Conservation (phyloP, 2,797 vertebrate species). For the Danio jaintianensis region DNA sequence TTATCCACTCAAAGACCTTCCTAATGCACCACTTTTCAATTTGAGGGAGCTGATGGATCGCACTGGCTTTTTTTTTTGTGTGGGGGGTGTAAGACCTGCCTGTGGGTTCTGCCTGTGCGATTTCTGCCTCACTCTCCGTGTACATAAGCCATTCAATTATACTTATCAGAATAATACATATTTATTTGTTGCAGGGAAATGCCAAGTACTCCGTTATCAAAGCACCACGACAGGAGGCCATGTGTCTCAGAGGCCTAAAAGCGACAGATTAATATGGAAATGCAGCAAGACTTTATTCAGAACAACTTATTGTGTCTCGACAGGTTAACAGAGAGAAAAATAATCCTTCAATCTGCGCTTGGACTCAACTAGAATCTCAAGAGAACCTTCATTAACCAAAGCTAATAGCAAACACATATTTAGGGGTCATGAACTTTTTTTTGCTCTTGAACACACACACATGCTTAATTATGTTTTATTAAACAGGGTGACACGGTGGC, state of each 20-base stretch:
- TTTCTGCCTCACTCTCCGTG: slow-evolving; percentile 46
- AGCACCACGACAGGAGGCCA: slow-evolving; percentile 71
- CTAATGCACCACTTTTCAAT: slow-evolving; percentile 75
- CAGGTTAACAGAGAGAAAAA: slow-evolving; percentile 72
- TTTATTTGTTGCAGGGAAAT: slow-evolving; percentile 79
- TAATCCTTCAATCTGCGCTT: slow-evolving; percentile 75
- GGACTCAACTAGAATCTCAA: slow-evolving; percentile 75
- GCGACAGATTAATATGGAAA: slow-evolving; percentile 81
- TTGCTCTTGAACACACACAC: too few relatives aligned
- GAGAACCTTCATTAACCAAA: slow-evolving; percentile 79
- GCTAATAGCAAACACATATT: slow-evolving; percentile 79
- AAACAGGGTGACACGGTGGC: too few relatives aligned
- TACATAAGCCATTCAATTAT: slow-evolving; percentile 81
- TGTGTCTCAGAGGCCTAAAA: slow-evolving; percentile 75
- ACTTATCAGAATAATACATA: slow-evolving; percentile 84
- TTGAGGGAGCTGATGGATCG: slow-evolving; percentile 61
- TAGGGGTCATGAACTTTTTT: slow-evolving; percentile 46
- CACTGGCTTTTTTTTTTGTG: not conserved
- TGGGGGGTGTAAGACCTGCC: slow-evolving; percentile 7
- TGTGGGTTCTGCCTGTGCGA: slow-evolving; percentile 5
- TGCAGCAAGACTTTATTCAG: slow-evolving; percentile 70
- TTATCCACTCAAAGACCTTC: slow-evolving; percentile 70
- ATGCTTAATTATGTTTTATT: too few relatives aligned
- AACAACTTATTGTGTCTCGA: slow-evolving; percentile 61
- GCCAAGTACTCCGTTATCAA: slow-evolving; percentile 77